Evolutionary conservation across 2,113 vertebrate genomes (phyloP).

Genomic region (Collichthys lucidus): DNA sequence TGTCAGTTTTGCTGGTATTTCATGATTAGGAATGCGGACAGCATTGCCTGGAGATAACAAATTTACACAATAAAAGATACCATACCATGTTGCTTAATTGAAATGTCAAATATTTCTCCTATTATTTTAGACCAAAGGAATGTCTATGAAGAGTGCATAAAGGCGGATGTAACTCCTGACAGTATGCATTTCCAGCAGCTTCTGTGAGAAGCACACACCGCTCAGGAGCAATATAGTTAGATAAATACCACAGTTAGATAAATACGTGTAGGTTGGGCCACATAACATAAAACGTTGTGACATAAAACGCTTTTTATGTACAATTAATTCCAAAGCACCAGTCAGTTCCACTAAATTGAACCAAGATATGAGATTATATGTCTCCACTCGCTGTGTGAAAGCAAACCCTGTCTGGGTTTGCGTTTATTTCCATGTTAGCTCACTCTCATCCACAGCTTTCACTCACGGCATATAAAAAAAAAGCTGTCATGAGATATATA

Average conservation of each 20-base stretch:
- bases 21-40: neutral
- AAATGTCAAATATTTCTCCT: conserved; percentile 23
- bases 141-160: conserved; percentile 16
- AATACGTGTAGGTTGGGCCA: conserved; percentile 22
- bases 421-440: neutral
- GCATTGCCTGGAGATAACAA: conserved; percentile 1
- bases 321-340: conserved; percentile 39
- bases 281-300: conserved; percentile 22
- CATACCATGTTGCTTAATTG: neutral
- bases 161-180: conserved; percentile 16
- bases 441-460: neutral
- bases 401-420: neutral
- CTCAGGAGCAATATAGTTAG: conserved; percentile 5
- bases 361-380: neutral
- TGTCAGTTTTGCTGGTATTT: conserved; percentile 15
- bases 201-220: neutral
- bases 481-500: conserved; percentile 26
- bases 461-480: neutral
- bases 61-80: neutral
- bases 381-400: neutral
- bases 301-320: conserved; percentile 26
- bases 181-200: conserved; percentile 28
- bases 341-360: conserved; percentile 45
- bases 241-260: conserved; percentile 33
- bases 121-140: conserved; percentile 24